Evolutionary conservation across 1,140 invertebrate genomes (phyloP), one percentile per base, ranked within the genome.

Genomic region (Chrysomallon squamiferum): DNA sequence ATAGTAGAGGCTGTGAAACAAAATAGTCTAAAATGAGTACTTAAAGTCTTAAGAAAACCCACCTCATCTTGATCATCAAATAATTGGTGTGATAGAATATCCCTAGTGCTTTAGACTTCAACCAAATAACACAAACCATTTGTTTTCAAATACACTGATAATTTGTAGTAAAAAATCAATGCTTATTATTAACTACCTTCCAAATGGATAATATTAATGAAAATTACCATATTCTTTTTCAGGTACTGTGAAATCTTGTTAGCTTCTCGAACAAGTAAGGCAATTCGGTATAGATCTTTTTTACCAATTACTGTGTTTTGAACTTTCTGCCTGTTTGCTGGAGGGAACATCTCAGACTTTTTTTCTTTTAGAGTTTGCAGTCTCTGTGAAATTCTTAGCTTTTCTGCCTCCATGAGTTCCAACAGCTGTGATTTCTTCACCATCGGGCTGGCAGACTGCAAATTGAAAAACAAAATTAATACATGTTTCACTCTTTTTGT

Each of bases 171-270:
- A n/a, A n/a, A n/a, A n/a, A n/a, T n/a, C n/a, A n/a, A n/a, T n/a
- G n/a, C n/a, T n/a, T n/a, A n/a, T n/a, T n/a, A n/a, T n/a, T n/a
- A n/a, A n/a, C n/a, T n/a, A n/a, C n/a, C n/a, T n/a, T n/a, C n/a
- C n/a, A n/a, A n/a, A n/a, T n/a, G n/a, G n/a, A 38, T 15, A 38
- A 38, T 38, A 38, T 38, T 7, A 38, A 38, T 15, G 35, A 15
- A 11, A 52, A 74, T 77, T 66, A 84, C 83, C 62, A 76, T 74
- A 54, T 78, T 61, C 62, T 79, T 83, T 50, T 81, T 80, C 7
- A 84, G 65, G 29, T 76, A 68, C 61, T 83, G 80, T 59, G 75
- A 80, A 52, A 85, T 83, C 64, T 81, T 85, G 71, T 85, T 85
- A 9, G 82, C 83, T 56, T 85, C 83, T 50, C 80, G 60, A 9